Base-by-base conservation (phyloP, 2,113 vertebrate genomes). In the Tetraodon nigroviridis region DNA sequence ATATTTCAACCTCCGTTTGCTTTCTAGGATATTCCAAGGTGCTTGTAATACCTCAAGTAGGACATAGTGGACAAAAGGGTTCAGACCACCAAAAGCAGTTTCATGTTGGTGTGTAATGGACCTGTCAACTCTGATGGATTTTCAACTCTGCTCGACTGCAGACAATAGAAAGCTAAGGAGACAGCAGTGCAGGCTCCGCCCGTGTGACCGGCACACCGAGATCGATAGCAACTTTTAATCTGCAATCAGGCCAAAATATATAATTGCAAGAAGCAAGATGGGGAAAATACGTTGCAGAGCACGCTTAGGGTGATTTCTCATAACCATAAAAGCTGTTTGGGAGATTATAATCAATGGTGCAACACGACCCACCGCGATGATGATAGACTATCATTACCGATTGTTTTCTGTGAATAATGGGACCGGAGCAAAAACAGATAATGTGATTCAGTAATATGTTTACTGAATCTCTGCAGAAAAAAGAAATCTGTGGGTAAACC, bases 251-350 rank as follows among this genome's bases (percentile, higher is more conserved):
- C 76, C 69, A 55, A 70, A 86, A 80, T 77, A 63, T 72, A 75
- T 87, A 85, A 87, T 86, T 82, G 61, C 73, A 71, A 50, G 62
- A 69, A 75, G 69, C 64, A 64, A 55, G 44, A 78, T 62, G 46
- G 22, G 56, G 76, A 62, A 60, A 68, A 74, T 71, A 82, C 66
- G 48, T 82, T 76, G 73, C 67, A 68, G 64, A 64, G 76, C 73
- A 57, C 79, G 84, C 68, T 89, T 84, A 85, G 75, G 80, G 71
- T 73, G 82, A 85, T 83, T 87, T 83, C 85, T 87, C 87, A 90
- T 89, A 86, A 89, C 82, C 87, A 90, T 89, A 87, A 88, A 87
- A 88, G 86, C 84, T 58, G 78, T 86, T 87, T 79, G 79, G 81
- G 81, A 78, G 78, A 88, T 81, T 80, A 78, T 83, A 87, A 89